Base-by-base conservation (phyloP, 2,797 vertebrate genomes). In the Takifugu ocellatus region DNA sequence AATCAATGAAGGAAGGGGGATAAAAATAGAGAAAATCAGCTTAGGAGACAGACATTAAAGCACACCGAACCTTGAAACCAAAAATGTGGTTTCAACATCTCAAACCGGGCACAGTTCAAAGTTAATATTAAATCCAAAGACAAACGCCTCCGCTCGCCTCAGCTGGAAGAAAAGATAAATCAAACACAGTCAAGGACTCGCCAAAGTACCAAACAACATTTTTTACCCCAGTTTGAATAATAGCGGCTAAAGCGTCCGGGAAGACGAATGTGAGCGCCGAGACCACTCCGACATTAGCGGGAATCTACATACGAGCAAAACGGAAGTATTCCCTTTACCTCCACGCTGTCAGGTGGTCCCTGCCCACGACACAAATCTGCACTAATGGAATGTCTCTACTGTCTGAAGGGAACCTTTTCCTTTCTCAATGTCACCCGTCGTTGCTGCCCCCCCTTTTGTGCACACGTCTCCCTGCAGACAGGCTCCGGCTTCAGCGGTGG, bases 381-480 rank as follows among this genome's bases (percentile, higher is more conserved):
- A 51, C 60, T 48, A 17, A 39, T 64, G 55, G 49, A 27, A 64
- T 21, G 50, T 51, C 54, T 61, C 49, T 55, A 51, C 53, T 51
- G 56, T 64, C 51, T 64, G 66, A 54, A 46, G 56, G 47, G 53
- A 53, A 74, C 76, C 67, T 10, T 33, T 60, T 65, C 5, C 61
- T 74, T 65, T 81, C 75, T 76, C 81, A 79, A 72, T 74, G 77
- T 82, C 83, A 76, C 64, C 62, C 68, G 59, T 45, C 66, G 73
- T 80, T 75, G 63, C 66, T 55, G 67, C 47, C 61, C 39, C 61
- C 21, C 54, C 61, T 57, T 73, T 72, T 71, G 72, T 59, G 51
- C 68, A 74, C 51, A 47, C 66, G 62, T 76, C 21, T 21, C 21
- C 21, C 21, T 21, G 21, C 21, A 21, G 21, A 21, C 21, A 21